Percentiles rank a stretch among this genome's conserved stretches.
Conservation (phyloP, 2,113 vertebrate genomes). For the Elephas maximus region DNA sequence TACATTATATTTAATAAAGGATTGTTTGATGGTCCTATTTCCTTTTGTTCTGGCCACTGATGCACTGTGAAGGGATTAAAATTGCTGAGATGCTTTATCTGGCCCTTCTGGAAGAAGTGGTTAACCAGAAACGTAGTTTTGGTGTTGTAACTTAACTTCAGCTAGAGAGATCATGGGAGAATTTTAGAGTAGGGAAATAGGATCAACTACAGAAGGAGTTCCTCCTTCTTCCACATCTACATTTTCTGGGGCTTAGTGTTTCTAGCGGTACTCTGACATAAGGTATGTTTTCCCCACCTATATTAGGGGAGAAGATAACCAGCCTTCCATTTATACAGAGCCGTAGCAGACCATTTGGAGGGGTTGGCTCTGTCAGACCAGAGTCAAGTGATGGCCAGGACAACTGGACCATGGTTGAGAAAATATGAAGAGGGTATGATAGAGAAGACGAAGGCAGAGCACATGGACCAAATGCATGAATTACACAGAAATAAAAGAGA, state of each 20-base stretch:
- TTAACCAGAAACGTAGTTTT: neutral
- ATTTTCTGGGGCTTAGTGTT: neutral
- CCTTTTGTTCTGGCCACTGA: neutral
- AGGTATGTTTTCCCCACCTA: neutral
- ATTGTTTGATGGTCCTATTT: neutral
- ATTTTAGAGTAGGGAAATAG: neutral
- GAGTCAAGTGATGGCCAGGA: rapidly evolving
- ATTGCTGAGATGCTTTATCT: neutral
- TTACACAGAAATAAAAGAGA: rapidly evolving
- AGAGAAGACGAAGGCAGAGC: neutral
- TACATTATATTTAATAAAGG: neutral
- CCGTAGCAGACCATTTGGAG: neutral
- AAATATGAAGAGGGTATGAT: rapidly evolving
- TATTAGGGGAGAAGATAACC: rapidly evolving
- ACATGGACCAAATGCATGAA: rapidly evolving
- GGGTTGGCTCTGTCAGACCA: rapidly evolving
- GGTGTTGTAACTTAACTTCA: neutral
- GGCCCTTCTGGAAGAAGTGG: neutral
- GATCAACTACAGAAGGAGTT: neutral
- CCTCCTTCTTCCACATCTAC: rapidly evolving
- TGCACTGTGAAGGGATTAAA: too few species aligned
- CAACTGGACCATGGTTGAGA: rapidly evolving
- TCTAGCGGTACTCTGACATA: neutral
- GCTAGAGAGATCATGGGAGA: neutral
- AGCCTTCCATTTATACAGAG: too few species aligned